A percentile compares a stretch with the other conserved stretches of the same genome.
phyloP scores from a whole-genome alignment of 2,113 vertebrate genomes.

The Notothenia coriiceps region DNA sequence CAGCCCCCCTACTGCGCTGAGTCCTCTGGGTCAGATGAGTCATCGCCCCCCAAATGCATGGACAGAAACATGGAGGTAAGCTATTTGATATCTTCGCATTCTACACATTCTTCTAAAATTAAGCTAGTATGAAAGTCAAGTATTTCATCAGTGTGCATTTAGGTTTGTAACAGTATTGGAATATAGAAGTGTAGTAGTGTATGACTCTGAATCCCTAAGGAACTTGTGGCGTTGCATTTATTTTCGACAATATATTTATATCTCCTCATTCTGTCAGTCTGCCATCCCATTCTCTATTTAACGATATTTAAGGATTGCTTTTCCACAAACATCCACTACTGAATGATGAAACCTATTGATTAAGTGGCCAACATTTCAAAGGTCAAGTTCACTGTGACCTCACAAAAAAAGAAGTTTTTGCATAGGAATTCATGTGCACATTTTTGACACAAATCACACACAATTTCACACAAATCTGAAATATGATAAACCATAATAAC shows the following conservation, averaged over 20 bases:
- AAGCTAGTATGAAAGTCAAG: background rate
- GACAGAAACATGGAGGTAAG: slow-evolving; percentile 83
- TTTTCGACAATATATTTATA: background rate
- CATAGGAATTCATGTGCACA: too few species aligned
- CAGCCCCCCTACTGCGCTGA: slow-evolving; percentile 51
- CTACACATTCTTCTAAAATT: background rate
- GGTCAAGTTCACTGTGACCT: too few species aligned
- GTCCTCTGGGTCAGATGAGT: slow-evolving; percentile 62
- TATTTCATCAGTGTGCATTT: background rate
- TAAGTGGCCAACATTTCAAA: too few species aligned
- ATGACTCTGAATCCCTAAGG: background rate
- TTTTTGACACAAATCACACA: too few species aligned
- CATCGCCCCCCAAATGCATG: slow-evolving; percentile 68
- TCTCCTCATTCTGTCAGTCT: too few species aligned
- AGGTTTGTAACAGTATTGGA: background rate
- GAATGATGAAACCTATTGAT: too few species aligned
- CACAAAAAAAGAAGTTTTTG: too few species aligned
- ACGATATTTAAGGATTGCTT: too few species aligned
- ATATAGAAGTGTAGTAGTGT: background rate
- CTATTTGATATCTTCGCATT: slow-evolving; percentile 2
- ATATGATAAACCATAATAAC: too few species aligned
- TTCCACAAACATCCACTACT: too few species aligned
- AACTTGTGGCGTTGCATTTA: background rate
- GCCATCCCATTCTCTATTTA: too few species aligned
- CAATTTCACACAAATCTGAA: too few species aligned